phyloP scores from a whole-genome alignment of 2,888 invertebrate genomes.

The Junonia oenone region DNA sequence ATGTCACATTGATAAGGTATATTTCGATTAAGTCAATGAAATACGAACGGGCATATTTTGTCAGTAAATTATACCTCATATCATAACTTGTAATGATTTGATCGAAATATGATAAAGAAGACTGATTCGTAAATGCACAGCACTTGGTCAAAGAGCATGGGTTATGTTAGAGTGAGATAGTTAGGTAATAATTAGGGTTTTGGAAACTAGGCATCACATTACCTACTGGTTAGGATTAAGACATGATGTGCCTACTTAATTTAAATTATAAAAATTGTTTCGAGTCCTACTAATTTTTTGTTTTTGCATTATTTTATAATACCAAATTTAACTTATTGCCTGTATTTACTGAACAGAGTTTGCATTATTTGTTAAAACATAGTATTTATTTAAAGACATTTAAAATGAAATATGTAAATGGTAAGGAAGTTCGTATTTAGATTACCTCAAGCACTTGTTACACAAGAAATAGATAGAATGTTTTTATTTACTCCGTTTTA shows the following conservation, averaged over 20 bases:
- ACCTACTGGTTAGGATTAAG: constrained; percentile 17
- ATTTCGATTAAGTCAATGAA: constrained; percentile 8
- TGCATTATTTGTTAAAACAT: neutral
- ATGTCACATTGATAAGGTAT: constrained; percentile 2
- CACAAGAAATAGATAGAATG: constrained; percentile 31
- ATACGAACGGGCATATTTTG: neutral
- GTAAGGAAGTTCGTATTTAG: constrained; percentile 18
- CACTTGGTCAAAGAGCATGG: constrained; percentile 37
- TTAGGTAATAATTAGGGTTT: constrained; percentile 27
- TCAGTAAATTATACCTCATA: neutral
- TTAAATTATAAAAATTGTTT: neutral
- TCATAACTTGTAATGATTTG: constrained; percentile 37
- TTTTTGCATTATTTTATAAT: neutral
- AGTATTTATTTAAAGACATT: neutral
- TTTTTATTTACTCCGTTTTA: constrained; percentile 28
- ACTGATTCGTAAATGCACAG: constrained; percentile 55
- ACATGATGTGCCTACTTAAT: constrained; percentile 12
- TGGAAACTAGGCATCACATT: constrained; percentile 17
- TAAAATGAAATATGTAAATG: neutral
- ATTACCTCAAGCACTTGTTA: constrained; percentile 41
- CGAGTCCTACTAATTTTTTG: neutral
- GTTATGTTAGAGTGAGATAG: constrained; percentile 38
- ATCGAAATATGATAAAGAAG: constrained; percentile 47
- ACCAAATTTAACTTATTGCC: constrained; percentile 1
- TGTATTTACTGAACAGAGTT: neutral